These are phyloP conservation scores for Mus musculus DNA, from an alignment of 2,113 vertebrate genomes.

Conservation along the genomic window GRCm39 chrX:157637501-157638000, in stretches of 20 bases:
- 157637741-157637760: constrained; percentile 51
- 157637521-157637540: too few relatives aligned
- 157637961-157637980: constrained; percentile 45
- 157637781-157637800: background rate
- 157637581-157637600: constrained; percentile 32
- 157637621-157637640: constrained; percentile 14
- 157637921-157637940: constrained; percentile 36
- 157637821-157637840: constrained; percentile 4
- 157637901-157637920: constrained; percentile 18
- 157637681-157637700: background rate
- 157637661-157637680: background rate
- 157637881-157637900: constrained; percentile 10
- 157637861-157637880: background rate
- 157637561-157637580: too few relatives aligned
- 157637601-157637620: constrained; percentile 33
- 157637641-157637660: background rate
- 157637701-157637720: constrained; percentile 35
- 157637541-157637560: too few relatives aligned
- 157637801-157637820: constrained; percentile 20
- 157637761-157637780: constrained; percentile 36
- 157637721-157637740: background rate
- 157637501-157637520: too few relatives aligned
- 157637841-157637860: constrained; percentile 23
- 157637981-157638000: constrained; percentile 61
- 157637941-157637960: constrained; percentile 15